These are phyloP conservation scores for Cepaea hortensis DNA, from an alignment of 2,888 invertebrate genomes.

Conservation along the genomic window DNA sequence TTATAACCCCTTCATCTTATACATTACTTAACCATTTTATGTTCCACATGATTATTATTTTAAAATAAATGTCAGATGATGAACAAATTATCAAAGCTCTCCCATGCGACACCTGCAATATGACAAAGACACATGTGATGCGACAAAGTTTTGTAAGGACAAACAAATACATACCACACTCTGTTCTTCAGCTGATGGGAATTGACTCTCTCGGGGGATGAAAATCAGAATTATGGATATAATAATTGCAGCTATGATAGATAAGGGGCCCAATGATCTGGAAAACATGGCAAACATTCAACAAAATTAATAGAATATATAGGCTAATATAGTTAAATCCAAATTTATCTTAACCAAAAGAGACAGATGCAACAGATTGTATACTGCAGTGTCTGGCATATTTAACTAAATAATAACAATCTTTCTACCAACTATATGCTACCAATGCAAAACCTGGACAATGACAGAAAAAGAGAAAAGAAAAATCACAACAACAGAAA, in stretches of 20 bases:
- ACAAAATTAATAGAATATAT: neutral
- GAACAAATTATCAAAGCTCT: too few relatives aligned
- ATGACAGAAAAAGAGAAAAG: too few relatives aligned
- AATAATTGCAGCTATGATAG: conserved; percentile 49
- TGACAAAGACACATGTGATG: too few relatives aligned
- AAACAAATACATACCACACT: conserved; percentile 44
- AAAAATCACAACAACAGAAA: too few relatives aligned
- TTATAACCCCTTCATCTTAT: too few relatives aligned
- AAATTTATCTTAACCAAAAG: neutral
- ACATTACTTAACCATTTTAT: too few relatives aligned
- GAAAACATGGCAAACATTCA: neutral
- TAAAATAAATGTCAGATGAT: too few relatives aligned
- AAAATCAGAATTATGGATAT: conserved; percentile 52
- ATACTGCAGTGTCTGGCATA: neutral
- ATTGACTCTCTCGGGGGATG: conserved; percentile 52
- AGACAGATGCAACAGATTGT: neutral
- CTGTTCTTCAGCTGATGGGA: conserved; percentile 52
- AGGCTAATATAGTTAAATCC: neutral
- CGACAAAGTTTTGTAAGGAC: neutral
- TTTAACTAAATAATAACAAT: neutral
- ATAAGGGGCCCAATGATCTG: conserved; percentile 53
- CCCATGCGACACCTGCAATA: too few relatives aligned
- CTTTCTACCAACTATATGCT: too few relatives aligned
- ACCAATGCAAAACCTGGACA: too few relatives aligned
- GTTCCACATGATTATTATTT: too few relatives aligned